Evolutionary conservation across 2,797 vertebrate species (phyloP), one percentile per base, ranked within the genome.

Genomic region (Gymnopithys bicolor): DNA sequence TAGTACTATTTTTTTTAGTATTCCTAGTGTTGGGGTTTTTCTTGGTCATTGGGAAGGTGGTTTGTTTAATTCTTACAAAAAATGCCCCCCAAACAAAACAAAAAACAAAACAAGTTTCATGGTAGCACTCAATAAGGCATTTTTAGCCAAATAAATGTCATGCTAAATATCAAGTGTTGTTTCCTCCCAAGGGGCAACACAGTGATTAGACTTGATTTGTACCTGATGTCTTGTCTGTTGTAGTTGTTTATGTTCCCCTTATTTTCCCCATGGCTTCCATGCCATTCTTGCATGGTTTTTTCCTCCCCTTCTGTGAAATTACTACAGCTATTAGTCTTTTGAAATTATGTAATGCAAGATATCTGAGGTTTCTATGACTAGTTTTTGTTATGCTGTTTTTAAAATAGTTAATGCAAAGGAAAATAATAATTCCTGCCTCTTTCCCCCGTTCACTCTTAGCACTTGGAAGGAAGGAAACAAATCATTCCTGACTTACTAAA

Each of bases 131-230:
- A 28, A 3, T 41, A 37, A 62, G 19, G 43, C 45, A 6, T 56
- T 82, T 84, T 75, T 74, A 62, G 5, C 28, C 7, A 25, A 88
- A 49, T 58, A 66, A 68, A 33, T 62, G 12, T 7, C 46, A 5
- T 7, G 1, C 15, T 51, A 19, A 75, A 37, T 82, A 41, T 15
- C 13, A 73, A 87, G 33, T 70, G 11, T 18, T 78, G 17, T 81
- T 90, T 76, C 30, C 27, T 94, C 45, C 51, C n/a, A 62, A 37
- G 66, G 48, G 45, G 41, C 45, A 79, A 6, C 66, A 28, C 2
- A 49, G 32, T 55, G 33, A 67, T 93, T 71, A 55, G 81, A 84
- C 43, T 60, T 83, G n/a, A 48, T 90, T 84, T 81, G 23, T 55
- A 59, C 15, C 15, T 81, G 7, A 32, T 45, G 19, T 73, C 19